Evolutionary conservation across 2,113 vertebrate genomes (phyloP).

Genomic region (western clawed frog (Xenopus tropicalis)): DNA sequence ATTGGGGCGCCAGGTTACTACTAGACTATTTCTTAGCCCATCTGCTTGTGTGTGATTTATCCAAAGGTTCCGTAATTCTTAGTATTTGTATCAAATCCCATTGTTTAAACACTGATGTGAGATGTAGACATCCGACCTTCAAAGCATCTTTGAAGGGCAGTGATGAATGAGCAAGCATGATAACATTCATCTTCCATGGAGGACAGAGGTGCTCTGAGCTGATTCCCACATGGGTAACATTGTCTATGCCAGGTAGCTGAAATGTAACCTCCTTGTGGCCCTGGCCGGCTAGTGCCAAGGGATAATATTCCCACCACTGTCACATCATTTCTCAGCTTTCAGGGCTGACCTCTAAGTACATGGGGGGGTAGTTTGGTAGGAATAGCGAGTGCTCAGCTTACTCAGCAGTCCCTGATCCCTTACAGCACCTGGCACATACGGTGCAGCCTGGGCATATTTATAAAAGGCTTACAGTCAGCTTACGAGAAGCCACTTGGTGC

Average conservation of each 20-base stretch:
- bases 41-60: no score
- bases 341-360: constrained; percentile 26
- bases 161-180: no score
- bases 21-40: no score
- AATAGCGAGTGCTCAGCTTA: constrained; percentile 20
- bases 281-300: background rate
- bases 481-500: constrained; percentile 3
- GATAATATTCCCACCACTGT: constrained; percentile 22
- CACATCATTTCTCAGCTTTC: constrained; percentile 8
- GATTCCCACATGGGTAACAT: background rate
- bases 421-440: constrained; percentile 34
- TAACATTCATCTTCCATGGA: background rate
- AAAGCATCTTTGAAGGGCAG: no score
- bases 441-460: constrained; percentile 36
- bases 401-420: constrained; percentile 17
- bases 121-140: no score
- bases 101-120: no score
- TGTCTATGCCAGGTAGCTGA: background rate
- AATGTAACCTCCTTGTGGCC: constrained; percentile 3
- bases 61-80: no score
- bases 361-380: background rate
- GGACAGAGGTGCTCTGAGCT: background rate
- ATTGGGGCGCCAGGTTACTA: no score
- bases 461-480: constrained; percentile 36
- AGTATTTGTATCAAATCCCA: no score